A percentile compares a stretch with the other conserved stretches of the same genome.
Conservation (phyloP, 2,797 vertebrate species). For the Macropus fuliginosus region DNA sequence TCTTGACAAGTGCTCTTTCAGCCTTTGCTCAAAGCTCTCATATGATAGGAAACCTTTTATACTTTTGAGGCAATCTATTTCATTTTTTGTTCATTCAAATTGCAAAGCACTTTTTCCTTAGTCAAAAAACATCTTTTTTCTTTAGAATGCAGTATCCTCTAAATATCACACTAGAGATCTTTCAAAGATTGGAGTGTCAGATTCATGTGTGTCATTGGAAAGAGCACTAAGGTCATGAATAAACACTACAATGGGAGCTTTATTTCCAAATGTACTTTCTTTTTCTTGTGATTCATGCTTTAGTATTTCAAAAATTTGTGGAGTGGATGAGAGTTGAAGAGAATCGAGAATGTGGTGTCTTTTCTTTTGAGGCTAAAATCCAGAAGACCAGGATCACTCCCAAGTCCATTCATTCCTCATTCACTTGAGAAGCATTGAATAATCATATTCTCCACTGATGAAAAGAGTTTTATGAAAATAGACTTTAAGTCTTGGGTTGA, state of each 20-base stretch:
- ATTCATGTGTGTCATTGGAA: not conserved
- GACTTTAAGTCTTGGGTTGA: not conserved
- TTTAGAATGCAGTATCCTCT: not conserved
- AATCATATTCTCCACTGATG: not conserved
- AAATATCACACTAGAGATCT: not conserved
- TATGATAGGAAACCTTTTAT: not conserved
- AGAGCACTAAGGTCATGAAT: not conserved
- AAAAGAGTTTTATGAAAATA: not conserved
- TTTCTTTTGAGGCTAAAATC: not conserved
- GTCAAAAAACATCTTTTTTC: not conserved
- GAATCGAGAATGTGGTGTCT: not conserved
- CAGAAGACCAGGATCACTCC: not conserved
- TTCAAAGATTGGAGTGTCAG: not conserved
- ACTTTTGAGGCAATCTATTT: not conserved
- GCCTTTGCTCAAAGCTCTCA: not conserved
- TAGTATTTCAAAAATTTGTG: not conserved
- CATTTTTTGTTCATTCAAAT: not conserved
- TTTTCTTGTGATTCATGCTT: not conserved
- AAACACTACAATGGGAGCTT: not conserved
- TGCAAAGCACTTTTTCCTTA: not conserved
- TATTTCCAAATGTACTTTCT: slow-evolving; percentile 28
- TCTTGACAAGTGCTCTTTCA: not conserved
- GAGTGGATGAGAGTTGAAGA: not conserved
- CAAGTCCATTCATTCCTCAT: not conserved
- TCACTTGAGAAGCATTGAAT: no score